phyloP scores from a whole-genome alignment of 1,140 invertebrate species.

The Megathymus violae region DNA sequence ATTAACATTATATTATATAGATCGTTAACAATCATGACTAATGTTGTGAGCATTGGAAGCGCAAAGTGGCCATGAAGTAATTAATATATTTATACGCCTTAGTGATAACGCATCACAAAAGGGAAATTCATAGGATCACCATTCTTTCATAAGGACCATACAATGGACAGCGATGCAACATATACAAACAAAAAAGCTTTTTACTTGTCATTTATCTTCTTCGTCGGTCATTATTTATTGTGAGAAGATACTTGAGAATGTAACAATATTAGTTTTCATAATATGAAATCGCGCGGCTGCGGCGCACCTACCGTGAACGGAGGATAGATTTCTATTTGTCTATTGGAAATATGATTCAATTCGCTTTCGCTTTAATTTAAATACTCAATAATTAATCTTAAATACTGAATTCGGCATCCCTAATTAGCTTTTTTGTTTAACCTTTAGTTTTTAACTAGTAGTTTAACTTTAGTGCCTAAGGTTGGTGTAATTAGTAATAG shows the following conservation, averaged over 20 bases:
- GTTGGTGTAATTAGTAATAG: no score
- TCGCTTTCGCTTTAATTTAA: slow-evolving; percentile 58
- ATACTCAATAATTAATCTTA: no score
- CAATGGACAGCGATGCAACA: no score
- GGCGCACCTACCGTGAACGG: slow-evolving; percentile 58
- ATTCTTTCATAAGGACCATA: background rate
- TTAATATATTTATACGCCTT: background rate
- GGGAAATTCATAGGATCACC: background rate
- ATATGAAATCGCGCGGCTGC: slow-evolving; percentile 53
- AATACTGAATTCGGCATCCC: slow-evolving; percentile 19
- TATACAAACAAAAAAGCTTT: background rate
- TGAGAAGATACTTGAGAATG: slow-evolving; percentile 53
- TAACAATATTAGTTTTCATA: slow-evolving; percentile 46
- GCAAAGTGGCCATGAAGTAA: background rate
- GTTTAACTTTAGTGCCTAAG: no score
- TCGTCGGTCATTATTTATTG: slow-evolving; percentile 25
- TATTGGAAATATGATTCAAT: slow-evolving; percentile 65
- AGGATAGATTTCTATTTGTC: slow-evolving; percentile 72
- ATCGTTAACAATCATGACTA: slow-evolving; percentile 11
- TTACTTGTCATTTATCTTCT: background rate
- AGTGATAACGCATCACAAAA: background rate
- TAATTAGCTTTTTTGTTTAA: slow-evolving; percentile 9
- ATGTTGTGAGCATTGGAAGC: slow-evolving; percentile 8
- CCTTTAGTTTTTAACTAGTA: no score
- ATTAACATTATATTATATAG: background rate